A percentile compares a stretch with the other conserved stretches of the same genome.
These are phyloP conservation scores for Ispidina lecontei DNA, from an alignment of 2,797 vertebrate genomes.

Conservation along the genomic window DNA sequence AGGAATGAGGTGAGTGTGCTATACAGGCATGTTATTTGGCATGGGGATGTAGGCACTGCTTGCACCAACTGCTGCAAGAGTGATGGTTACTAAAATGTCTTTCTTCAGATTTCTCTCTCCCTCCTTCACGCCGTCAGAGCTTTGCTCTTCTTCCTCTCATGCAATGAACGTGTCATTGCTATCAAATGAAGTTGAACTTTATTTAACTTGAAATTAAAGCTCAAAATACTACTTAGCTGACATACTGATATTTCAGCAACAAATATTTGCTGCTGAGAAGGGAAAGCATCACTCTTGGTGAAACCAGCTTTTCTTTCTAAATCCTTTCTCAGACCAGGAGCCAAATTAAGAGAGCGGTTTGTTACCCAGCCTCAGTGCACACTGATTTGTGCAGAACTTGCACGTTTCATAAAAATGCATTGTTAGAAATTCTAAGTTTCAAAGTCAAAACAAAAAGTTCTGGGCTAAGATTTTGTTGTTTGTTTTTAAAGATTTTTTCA, in stretches of 20 bases:
- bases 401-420: neutral
- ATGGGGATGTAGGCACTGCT: fast-evolving
- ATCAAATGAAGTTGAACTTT: neutral
- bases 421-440: neutral
- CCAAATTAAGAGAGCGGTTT: neutral
- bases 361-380: neutral
- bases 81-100: neutral
- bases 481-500: neutral
- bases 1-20: neutral
- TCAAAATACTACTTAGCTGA: neutral
- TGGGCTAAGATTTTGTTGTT: neutral
- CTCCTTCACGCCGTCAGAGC: neutral
- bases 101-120: neutral
- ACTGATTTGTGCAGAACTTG: neutral
- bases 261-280: neutral
- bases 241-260: neutral
- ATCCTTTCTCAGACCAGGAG: neutral
- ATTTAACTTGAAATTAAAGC: neutral
- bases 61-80: neutral
- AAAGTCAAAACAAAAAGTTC: neutral
- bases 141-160: neutral
- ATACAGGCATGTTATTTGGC: neutral
- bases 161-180: neutral
- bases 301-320: neutral
- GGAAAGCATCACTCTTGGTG: neutral